These are phyloP conservation scores for Panagrolaimus sp. DNA, from an alignment of 1,140 invertebrate genomes.

Conservation along the genomic window DNA sequence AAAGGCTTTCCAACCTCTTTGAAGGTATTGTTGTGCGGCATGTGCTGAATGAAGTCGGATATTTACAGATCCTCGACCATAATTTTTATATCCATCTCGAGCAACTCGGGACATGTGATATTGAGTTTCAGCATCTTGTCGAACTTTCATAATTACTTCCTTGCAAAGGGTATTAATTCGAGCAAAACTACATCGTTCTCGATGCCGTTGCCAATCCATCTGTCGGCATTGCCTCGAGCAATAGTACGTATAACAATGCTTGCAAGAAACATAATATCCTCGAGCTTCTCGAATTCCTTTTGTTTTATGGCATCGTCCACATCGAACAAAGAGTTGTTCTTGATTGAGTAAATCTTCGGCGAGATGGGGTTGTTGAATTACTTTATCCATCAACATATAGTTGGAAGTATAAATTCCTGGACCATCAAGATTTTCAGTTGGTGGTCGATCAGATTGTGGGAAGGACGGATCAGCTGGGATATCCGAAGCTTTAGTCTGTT, in stretches of 20 bases:
- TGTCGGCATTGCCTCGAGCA: slow-evolving; percentile 74
- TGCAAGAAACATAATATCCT: slow-evolving; percentile 75
- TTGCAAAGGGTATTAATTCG: slow-evolving; percentile 74
- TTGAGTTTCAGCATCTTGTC: slow-evolving; percentile 73
- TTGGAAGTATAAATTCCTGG: slow-evolving; percentile 56
- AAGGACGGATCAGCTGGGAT: slow-evolving; percentile 40
- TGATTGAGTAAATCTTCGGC: slow-evolving; percentile 49
- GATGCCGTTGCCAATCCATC: slow-evolving; percentile 82
- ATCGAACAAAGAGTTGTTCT: slow-evolving; percentile 58
- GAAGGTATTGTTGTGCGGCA: slow-evolving; percentile 50
- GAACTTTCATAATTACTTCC: slow-evolving; percentile 73
- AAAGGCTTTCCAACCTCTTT: slow-evolving; percentile 51
- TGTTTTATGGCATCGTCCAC: slow-evolving; percentile 60
- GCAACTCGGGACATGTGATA: slow-evolving; percentile 75
- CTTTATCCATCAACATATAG: slow-evolving; percentile 52
- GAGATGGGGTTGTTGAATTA: slow-evolving; percentile 49
- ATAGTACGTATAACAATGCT: slow-evolving; percentile 79
- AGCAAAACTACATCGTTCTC: slow-evolving; percentile 77
- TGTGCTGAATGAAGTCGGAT: slow-evolving; percentile 63
- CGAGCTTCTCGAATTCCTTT: slow-evolving; percentile 55
- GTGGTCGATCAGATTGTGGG: slow-evolving; percentile 38
- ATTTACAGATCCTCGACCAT: slow-evolving; percentile 83
- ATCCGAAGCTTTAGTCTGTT: slow-evolving; percentile 41
- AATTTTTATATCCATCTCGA: slow-evolving; percentile 71
- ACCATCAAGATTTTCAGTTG: slow-evolving; percentile 50